phyloP scores from a whole-genome alignment of 1,140 invertebrate species.

The Maconellicoccus hirsutus region DNA sequence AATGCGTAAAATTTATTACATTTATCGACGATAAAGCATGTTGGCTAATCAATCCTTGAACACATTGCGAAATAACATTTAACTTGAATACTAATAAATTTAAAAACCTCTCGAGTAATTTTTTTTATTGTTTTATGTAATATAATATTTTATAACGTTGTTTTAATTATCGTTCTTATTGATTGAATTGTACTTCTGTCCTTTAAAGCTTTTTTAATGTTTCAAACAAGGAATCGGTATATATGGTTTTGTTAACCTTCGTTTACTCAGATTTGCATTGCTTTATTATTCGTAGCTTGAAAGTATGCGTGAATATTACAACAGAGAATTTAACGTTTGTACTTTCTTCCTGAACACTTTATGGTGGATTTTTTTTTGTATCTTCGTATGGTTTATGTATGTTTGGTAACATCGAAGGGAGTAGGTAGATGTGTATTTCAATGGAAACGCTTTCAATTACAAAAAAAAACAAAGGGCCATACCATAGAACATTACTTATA shows the following conservation, averaged over 20 bases:
- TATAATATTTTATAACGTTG: conserved; percentile 19
- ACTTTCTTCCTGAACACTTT: too few species aligned
- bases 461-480: too few species aligned
- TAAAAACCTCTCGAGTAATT: conserved; percentile 16
- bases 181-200: conserved; percentile 10
- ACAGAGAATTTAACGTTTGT: too few species aligned
- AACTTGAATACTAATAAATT: conserved; percentile 17
- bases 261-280: neutral
- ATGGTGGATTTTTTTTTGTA: too few species aligned
- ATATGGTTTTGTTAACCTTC: neutral
- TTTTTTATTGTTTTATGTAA: conserved; percentile 20
- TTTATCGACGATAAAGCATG: conserved; percentile 7
- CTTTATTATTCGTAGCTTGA: too few species aligned
- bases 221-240: neutral
- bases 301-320: too few species aligned
- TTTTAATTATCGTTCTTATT: conserved; percentile 14
- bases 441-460: too few species aligned
- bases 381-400: too few species aligned
- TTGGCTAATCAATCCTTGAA: conserved; percentile 18
- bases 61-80: conserved; percentile 15
- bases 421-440: too few species aligned
- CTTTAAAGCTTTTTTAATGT: conserved; percentile 15
- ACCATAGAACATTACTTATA: too few species aligned
- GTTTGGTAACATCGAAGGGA: too few species aligned
- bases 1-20: neutral